A percentile compares a stretch with the other conserved stretches of the same genome.
phyloP scores from a whole-genome alignment of 2,797 vertebrate genomes.

The Champsocephalus esox region DNA sequence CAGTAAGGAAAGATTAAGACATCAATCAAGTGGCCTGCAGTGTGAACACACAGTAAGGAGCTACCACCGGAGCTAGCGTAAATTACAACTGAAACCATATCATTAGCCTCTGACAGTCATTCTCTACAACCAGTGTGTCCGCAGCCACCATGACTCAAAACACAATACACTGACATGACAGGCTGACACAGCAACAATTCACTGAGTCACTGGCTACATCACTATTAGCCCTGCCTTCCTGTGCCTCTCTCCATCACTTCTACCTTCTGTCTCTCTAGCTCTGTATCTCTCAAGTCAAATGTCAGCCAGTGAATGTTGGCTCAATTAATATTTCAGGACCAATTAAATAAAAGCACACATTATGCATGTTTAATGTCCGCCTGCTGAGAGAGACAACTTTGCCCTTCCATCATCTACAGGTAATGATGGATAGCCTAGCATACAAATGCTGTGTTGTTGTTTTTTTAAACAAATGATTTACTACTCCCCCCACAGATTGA shows the following conservation, averaged over 20 bases:
- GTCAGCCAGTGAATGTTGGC: constrained; percentile 77
- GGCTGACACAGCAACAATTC: constrained; percentile 54
- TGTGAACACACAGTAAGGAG: constrained; percentile 10
- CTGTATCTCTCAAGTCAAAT: constrained; percentile 73
- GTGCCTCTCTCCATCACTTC: constrained; percentile 26
- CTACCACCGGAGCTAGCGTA: not conserved
- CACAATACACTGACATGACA: constrained; percentile 19
- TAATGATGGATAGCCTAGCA: constrained; percentile 32
- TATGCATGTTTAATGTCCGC: constrained; percentile 82
- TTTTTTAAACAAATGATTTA: constrained; percentile 1
- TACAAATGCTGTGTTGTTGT: constrained; percentile 25
- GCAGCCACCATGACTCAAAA: constrained; percentile 15
- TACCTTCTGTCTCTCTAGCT: constrained; percentile 7
- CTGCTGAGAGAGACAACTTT: constrained; percentile 68
- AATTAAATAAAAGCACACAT: constrained; percentile 85
- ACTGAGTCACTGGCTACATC: constrained; percentile 37
- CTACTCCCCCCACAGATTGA: constrained; percentile 1
- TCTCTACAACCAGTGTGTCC: constrained; percentile 28
- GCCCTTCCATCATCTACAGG: constrained; percentile 63
- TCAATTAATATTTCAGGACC: constrained; percentile 83
- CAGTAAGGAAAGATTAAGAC: not conserved
- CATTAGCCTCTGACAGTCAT: constrained; percentile 46
- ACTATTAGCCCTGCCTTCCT: constrained; percentile 26
- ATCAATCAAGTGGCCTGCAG: constrained; percentile 20
- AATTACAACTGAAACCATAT: constrained; percentile 24